Conservation (phyloP, 2,888 invertebrate genomes). For the Euplagia quadripunctaria region DNA sequence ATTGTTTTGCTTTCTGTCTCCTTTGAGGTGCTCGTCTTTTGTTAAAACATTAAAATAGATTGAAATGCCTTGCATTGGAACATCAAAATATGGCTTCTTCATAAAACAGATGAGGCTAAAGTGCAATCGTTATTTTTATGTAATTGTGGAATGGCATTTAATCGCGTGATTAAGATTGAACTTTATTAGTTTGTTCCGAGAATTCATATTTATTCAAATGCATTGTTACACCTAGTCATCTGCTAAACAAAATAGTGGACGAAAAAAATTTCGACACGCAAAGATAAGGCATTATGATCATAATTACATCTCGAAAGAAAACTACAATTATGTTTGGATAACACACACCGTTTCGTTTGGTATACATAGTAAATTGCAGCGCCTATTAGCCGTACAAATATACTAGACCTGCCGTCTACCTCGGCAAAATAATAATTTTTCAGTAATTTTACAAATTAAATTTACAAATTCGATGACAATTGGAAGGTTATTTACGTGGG, state of each 20-base stretch:
- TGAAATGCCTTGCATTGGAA: not conserved
- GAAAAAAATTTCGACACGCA: not conserved
- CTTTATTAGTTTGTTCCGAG: not conserved
- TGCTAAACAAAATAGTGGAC: not conserved
- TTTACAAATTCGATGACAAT: conserved; percentile 2
- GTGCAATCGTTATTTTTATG: not conserved
- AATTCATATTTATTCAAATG: not conserved
- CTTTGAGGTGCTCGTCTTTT: not conserved
- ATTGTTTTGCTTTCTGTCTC: not conserved
- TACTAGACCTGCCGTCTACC: conserved; percentile 46
- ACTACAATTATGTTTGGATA: not conserved
- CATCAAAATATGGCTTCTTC: not conserved
- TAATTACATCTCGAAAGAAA: not conserved
- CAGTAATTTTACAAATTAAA: conserved; percentile 3
- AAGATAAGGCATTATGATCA: not conserved
- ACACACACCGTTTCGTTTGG: conserved; percentile 6
- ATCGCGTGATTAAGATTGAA: not conserved
- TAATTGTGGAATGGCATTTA: no score
- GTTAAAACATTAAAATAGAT: not conserved
- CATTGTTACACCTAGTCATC: not conserved
- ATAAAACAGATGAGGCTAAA: not conserved
- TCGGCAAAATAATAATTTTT: conserved; percentile 39
- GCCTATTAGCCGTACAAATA: conserved; percentile 37
- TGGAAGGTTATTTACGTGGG: not conserved
- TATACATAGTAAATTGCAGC: conserved; percentile 54